Conservation (phyloP, 2,888 invertebrate species). For the Mayetiola destructor region DNA sequence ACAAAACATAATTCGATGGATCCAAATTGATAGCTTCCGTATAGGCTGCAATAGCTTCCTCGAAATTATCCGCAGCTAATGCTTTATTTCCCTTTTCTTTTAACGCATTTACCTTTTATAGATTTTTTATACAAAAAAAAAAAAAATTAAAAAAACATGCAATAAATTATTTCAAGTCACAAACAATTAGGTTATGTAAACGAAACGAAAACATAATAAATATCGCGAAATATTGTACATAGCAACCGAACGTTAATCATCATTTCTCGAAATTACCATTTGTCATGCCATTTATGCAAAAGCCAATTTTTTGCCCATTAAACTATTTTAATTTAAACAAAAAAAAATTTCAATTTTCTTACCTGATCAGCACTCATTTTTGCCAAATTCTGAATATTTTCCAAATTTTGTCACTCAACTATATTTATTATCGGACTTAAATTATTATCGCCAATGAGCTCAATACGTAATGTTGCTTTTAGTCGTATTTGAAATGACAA, state of each 20-base stretch:
- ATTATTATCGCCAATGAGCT: no score
- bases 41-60: constrained; percentile 66
- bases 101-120: constrained; percentile 55
- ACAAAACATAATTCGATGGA: constrained; percentile 71
- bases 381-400: not conserved
- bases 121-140: not conserved
- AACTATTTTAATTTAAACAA: no score
- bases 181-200: not conserved
- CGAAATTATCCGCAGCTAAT: constrained; percentile 57
- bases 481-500: not conserved
- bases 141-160: constrained; percentile 23
- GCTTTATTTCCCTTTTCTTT: constrained; percentile 83
- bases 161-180: not conserved
- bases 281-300: not conserved
- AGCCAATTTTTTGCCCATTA: not conserved
- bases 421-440: no score
- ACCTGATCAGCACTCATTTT: constrained; percentile 4
- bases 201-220: not conserved
- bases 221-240: not conserved
- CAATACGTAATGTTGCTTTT: no score
- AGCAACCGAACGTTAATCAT: not conserved
- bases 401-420: no score
- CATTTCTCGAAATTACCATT: not conserved
- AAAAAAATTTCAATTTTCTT: not conserved
- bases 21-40: constrained; percentile 70